phyloP scores from a whole-genome alignment of 2,113 vertebrate species.

The Amazona vittata region DNA sequence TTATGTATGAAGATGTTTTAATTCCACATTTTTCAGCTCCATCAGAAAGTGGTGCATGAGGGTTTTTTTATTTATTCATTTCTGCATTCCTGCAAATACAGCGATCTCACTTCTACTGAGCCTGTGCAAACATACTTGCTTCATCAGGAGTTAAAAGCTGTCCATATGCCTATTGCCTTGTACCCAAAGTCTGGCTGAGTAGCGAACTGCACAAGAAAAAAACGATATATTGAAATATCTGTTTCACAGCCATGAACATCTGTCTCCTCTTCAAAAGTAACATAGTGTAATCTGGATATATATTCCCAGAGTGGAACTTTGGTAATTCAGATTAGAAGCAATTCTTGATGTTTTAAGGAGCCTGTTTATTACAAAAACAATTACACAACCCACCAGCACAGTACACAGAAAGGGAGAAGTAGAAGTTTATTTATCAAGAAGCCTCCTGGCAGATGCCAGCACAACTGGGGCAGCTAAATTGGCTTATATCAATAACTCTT shows the following conservation, averaged over 20 bases:
- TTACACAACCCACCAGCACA: constrained; percentile 53
- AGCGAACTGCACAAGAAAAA: constrained; percentile 28
- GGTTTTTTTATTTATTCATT: not conserved
- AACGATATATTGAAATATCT: constrained; percentile 63
- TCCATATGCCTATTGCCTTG: constrained; percentile 57
- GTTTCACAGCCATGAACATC: constrained; percentile 71
- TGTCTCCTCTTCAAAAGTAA: constrained; percentile 68
- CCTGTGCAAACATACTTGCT: constrained; percentile 6
- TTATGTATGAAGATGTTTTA: not conserved
- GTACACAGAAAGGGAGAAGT: constrained; percentile 34
- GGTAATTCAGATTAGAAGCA: constrained; percentile 75
- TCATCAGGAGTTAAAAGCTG: constrained; percentile 52
- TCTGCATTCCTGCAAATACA: not conserved
- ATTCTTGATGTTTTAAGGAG: constrained; percentile 67
- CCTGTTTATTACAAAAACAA: constrained; percentile 68
- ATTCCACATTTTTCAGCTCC: not conserved
- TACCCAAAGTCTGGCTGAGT: constrained; percentile 54
- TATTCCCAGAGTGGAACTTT: constrained; percentile 72
- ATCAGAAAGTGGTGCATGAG: not conserved
- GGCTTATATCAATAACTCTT: constrained; percentile 55
- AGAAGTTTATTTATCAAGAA: constrained; percentile 56
- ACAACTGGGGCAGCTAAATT: constrained; percentile 52
- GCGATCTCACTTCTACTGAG: not conserved
- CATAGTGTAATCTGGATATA: constrained; percentile 71
- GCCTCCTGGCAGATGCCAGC: constrained; percentile 49